A percentile compares a stretch with the other conserved stretches of the same genome.
phyloP scores from a whole-genome alignment of 2,113 vertebrate genomes.

The Cryptotis parvus region DNA sequence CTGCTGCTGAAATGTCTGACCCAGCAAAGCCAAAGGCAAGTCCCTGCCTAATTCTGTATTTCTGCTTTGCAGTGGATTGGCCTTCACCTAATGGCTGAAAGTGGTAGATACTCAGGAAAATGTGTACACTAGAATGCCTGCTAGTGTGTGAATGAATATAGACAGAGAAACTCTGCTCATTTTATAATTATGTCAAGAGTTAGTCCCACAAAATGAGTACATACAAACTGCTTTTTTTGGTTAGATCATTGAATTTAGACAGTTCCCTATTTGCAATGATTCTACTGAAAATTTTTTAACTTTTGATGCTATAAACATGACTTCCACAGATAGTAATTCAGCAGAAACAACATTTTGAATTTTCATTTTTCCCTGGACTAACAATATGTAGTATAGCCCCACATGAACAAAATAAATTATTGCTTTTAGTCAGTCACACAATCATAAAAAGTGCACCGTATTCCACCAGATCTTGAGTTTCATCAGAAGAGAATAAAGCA shows the following conservation, averaged over 20 bases:
- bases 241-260: neutral
- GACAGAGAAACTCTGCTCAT: neutral
- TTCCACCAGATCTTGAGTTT: neutral
- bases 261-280: neutral
- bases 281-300: neutral
- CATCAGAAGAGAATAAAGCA: neutral
- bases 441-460: neutral
- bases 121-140: rapidly evolving
- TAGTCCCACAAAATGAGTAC: neutral
- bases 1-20: conserved; percentile 24
- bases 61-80: neutral
- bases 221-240: neutral
- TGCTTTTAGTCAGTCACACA: neutral
- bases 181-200: neutral
- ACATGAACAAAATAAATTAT: neutral
- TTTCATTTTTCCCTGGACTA: neutral
- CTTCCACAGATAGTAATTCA: neutral
- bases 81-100: neutral
- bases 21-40: neutral
- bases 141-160: rapidly evolving
- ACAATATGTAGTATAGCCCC: neutral
- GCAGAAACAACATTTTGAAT: neutral
- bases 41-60: neutral
- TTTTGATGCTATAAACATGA: neutral
- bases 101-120: neutral